phyloP scores from a whole-genome alignment of 2,797 vertebrate genomes.

The Bovichtus diacanthus region DNA sequence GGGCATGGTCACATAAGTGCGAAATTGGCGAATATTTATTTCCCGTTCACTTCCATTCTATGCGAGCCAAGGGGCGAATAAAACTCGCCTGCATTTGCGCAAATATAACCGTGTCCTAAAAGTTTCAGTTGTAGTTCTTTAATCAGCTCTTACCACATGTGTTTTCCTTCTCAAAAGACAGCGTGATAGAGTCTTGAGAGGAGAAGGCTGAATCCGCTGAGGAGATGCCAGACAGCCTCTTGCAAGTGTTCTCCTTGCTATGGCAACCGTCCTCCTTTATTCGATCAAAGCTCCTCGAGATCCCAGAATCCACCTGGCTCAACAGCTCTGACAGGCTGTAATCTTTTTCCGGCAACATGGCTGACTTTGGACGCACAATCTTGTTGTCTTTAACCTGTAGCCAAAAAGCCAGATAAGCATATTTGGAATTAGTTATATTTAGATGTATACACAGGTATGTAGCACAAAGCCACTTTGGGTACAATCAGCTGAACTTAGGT shows the following conservation, averaged over 20 bases:
- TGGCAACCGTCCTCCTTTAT: constrained; percentile 91
- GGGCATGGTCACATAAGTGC: too few species aligned
- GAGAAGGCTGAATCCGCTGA: constrained; percentile 98
- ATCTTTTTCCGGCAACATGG: constrained; percentile 90
- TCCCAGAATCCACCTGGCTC: constrained; percentile 94
- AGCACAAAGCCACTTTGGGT: neutral
- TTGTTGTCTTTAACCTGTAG: constrained; percentile 78
- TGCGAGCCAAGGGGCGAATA: too few species aligned
- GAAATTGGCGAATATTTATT: too few species aligned
- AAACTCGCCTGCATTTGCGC: too few species aligned
- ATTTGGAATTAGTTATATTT: constrained; percentile 24
- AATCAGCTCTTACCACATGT: constrained; percentile 83
- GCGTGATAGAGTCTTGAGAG: constrained; percentile 94
- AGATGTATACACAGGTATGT: constrained; percentile 3
- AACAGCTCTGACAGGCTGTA: constrained; percentile 94
- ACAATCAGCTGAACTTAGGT: neutral
- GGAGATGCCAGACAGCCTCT: constrained; percentile 95
- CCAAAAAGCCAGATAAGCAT: constrained; percentile 22
- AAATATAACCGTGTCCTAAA: too few species aligned
- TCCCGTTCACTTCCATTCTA: too few species aligned
- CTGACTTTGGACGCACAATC: constrained; percentile 85
- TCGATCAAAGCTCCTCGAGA: constrained; percentile 91
- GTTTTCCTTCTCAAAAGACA: constrained; percentile 95
- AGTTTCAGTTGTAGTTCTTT: neutral
- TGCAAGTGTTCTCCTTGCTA: constrained; percentile 89